These are phyloP conservation scores for Drosophila ogumai DNA, from an alignment of 1,140 invertebrate genomes.

Conservation along the genomic window DNA sequence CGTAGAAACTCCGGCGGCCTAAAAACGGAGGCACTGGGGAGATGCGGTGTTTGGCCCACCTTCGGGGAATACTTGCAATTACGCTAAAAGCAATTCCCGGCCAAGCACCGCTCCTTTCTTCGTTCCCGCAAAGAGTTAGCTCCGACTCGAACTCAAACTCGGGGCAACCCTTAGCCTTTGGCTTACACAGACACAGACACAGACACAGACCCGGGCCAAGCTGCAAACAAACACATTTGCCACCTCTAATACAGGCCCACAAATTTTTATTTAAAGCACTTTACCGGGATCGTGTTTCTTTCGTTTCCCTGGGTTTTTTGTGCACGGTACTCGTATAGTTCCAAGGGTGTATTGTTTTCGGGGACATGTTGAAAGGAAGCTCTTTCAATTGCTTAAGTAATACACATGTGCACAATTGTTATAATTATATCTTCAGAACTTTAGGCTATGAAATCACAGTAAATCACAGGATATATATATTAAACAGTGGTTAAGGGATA, in stretches of 20 bases:
- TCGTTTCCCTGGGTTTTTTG: slow-evolving; percentile 8
- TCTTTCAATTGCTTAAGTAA: neutral
- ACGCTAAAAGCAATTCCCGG: slow-evolving; percentile 78
- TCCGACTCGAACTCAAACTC: slow-evolving; percentile 8
- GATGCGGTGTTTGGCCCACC: slow-evolving; percentile 44
- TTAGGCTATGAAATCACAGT: neutral
- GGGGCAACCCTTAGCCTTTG: slow-evolving; percentile 43
- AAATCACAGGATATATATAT: too few species aligned
- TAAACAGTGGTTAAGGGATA: neutral
- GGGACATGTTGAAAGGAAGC: neutral
- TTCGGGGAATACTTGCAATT: slow-evolving; percentile 78
- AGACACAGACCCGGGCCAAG: neutral
- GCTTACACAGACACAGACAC: slow-evolving; percentile 28
- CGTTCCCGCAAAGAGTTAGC: slow-evolving; percentile 53
- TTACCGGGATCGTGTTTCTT: slow-evolving; percentile 47
- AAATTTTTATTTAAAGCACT: slow-evolving; percentile 68
- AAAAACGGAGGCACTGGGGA: slow-evolving; percentile 47
- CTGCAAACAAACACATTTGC: slow-evolving; percentile 35
- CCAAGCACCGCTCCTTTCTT: slow-evolving; percentile 30
- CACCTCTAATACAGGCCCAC: slow-evolving; percentile 41
- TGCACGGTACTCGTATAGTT: slow-evolving; percentile 2
- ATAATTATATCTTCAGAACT: too few species aligned
- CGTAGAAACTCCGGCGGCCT: slow-evolving; percentile 53
- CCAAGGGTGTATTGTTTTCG: neutral
- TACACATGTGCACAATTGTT: neutral